These are phyloP conservation scores for Diarsia mendica DNA, from an alignment of 2,888 invertebrate genomes.

Conservation along the genomic window DNA sequence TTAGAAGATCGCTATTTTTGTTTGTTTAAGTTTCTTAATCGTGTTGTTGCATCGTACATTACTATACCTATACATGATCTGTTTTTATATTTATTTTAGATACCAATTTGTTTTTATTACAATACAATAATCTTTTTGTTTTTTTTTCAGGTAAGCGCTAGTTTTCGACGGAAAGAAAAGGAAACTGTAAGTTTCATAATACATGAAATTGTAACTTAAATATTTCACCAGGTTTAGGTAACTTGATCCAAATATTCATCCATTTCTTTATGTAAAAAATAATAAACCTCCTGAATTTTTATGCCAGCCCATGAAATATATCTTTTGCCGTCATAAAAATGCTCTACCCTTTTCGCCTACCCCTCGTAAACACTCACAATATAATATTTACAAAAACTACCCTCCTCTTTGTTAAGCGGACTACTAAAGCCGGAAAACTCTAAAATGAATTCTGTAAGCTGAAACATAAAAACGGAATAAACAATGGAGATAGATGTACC, in stretches of 20 bases:
- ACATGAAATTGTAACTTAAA: neutral
- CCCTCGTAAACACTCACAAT: constrained; percentile 37
- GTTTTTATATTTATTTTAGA: neutral
- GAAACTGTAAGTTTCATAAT: constrained; percentile 2
- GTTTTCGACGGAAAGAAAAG: neutral
- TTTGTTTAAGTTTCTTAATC: neutral
- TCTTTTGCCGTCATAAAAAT: constrained; percentile 34
- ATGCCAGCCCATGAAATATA: constrained; percentile 19
- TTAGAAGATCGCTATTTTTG: neutral
- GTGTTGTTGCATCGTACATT: neutral
- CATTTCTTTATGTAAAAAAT: neutral
- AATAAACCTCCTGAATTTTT: constrained; percentile 10
- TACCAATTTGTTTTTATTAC: too few relatives aligned
- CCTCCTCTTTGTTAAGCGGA: constrained; percentile 28
- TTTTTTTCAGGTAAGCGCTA: constrained; percentile 25
- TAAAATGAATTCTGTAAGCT: constrained; percentile 21
- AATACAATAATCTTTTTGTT: neutral
- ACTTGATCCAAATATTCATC: neutral
- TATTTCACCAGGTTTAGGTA: neutral
- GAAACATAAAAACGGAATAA: constrained; percentile 19
- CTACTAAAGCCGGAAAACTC: constrained; percentile 25
- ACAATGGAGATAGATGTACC: constrained; percentile 3
- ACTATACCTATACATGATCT: neutral
- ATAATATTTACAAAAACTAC: constrained; percentile 42
- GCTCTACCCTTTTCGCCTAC: constrained; percentile 9